phyloP scores from a whole-genome alignment of 2,888 invertebrate species.

The Odontocerum albicorne region DNA sequence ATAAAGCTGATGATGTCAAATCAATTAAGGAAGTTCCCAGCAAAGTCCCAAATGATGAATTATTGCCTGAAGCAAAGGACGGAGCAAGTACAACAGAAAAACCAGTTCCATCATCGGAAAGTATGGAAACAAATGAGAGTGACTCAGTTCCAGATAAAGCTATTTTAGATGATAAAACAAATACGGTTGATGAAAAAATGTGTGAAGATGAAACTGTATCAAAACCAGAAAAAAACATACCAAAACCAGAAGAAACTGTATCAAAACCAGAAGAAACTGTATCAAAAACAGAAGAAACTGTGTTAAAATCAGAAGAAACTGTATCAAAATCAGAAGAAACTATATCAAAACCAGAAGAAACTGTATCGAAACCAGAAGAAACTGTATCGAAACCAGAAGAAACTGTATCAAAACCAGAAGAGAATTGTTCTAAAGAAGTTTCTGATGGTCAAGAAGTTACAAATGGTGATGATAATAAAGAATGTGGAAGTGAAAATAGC shows the following conservation, averaged over 20 bases:
- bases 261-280: conserved; percentile 1
- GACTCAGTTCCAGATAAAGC: neutral
- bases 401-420: conserved; percentile 13
- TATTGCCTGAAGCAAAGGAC: neutral
- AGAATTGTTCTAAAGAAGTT: conserved; percentile 46
- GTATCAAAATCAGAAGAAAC: conserved; percentile 10
- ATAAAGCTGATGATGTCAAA: neutral
- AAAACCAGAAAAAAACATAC: neutral
- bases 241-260: neutral
- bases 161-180: neutral
- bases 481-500: conserved; percentile 24
- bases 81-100: conserved; percentile 1
- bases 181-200: neutral
- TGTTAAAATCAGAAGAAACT: neutral
- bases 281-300: conserved; percentile 13
- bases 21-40: neutral
- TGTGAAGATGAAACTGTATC: neutral
- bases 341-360: conserved; percentile 16
- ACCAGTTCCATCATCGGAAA: neutral
- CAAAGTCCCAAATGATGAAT: neutral
- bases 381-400: conserved; percentile 7
- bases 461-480: conserved; percentile 32
- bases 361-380: conserved; percentile 50
- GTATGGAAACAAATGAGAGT: neutral
- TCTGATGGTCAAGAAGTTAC: conserved; percentile 45